Evolutionary conservation across 2,797 vertebrate species (phyloP).

Genomic region (Vipera latastei): DNA sequence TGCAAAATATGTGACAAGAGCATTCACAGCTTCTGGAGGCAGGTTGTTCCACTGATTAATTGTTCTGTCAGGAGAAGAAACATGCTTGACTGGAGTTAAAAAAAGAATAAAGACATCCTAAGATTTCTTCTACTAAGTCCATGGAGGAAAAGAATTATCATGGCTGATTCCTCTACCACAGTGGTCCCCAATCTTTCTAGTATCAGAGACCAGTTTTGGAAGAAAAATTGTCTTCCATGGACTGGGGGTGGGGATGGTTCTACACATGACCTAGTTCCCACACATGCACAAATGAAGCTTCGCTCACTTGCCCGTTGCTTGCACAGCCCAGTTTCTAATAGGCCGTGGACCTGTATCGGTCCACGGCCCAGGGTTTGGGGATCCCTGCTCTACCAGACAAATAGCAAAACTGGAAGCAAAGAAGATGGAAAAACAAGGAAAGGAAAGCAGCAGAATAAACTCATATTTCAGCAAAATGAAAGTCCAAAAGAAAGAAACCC

Average conservation of each 20-base stretch:
- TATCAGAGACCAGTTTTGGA: not conserved
- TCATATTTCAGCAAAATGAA: not conserved
- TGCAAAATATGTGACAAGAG: not conserved
- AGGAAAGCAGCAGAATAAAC: not conserved
- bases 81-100: not conserved
- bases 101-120: not conserved
- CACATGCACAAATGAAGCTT: not conserved
- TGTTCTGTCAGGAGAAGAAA: not conserved
- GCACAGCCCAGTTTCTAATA: not conserved
- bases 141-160: not conserved
- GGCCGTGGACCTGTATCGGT: not conserved
- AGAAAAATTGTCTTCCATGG: not conserved
- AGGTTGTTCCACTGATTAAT: too few relatives aligned
- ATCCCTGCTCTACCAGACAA: not conserved
- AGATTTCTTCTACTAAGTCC: not conserved
- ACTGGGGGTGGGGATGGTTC: not conserved
- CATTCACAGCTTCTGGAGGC: too few relatives aligned
- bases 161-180: not conserved
- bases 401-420: not conserved
- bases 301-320: not conserved
- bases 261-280: not conserved
- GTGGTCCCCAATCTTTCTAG: not conserved
- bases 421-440: not conserved
- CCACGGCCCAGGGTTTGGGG: not conserved
- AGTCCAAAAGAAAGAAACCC: not conserved